Evolutionary conservation across 2,888 invertebrate genomes (phyloP), one percentile per base, ranked within the genome.

Genomic region (Melinaea menophilus): DNA sequence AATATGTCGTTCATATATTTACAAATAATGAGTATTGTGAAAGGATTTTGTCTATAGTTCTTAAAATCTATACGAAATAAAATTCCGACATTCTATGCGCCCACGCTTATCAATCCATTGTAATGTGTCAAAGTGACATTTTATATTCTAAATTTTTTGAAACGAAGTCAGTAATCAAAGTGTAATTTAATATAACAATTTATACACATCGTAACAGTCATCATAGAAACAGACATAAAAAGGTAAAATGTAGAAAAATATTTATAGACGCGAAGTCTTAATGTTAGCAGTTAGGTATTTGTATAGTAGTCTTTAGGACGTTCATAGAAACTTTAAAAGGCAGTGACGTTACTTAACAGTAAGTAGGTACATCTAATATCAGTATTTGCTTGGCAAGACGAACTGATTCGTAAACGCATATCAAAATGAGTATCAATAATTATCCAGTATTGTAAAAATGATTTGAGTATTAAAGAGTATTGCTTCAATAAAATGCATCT

Each of bases 21-120:
- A 88, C 86, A 88, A 79, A 78, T 86, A 88, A 85, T 90, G 89
- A 90, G 89, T 90, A 90, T 90, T 89, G 81, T 70, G 62, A 67
- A 67, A 66, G 64, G 67, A 66, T 64, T 22, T 70, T 66, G 57
- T 64, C 66, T 69, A 67, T 58, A 63, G 59, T 62, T 67, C 65
- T 67, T 69, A 66, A 34, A 62, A 47, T 63, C 61, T 62, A 57
- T 57, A 60, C 2, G 7, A 51, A 9, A 51, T 31, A 51, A 22
- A 31, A 31, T 31, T 9, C 5, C 51, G 51, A 31, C 3, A 31
- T 9, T 51, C 11, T 9, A 31, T 7, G 4, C n/a, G 48, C 7
- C 11, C 31, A 22, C 22, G 22, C 22, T 22, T 22, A 22, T 22
- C 22, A 22, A 22, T 22, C 22, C 22, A 51, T 13, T n/a, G 22